A percentile compares a stretch with the other conserved stretches of the same genome.
Evolutionary conservation across 2,888 invertebrate genomes (phyloP).

Genomic region (Patella caerulea): DNA sequence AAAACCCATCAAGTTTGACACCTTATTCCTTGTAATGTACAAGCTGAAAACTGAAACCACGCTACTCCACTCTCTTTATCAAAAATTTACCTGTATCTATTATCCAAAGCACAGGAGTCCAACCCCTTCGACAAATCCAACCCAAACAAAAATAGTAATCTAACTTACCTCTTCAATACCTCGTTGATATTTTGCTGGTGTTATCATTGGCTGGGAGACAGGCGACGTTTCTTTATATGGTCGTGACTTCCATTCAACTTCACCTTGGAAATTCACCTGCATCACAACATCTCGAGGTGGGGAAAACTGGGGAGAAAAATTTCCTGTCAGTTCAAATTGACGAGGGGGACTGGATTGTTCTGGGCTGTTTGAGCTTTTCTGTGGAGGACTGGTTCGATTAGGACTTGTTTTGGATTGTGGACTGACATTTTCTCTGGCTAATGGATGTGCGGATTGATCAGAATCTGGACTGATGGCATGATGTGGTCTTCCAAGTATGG

Average conservation of each 20-base stretch:
- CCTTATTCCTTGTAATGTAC: too few relatives aligned
- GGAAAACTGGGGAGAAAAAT: neutral
- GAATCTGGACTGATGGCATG: neutral
- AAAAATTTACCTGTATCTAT: too few relatives aligned
- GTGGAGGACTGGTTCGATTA: neutral
- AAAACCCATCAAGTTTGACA: too few relatives aligned
- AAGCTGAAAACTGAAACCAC: too few relatives aligned
- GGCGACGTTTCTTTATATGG: neutral
- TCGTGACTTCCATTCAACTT: neutral
- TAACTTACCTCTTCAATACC: neutral
- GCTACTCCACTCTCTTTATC: too few relatives aligned
- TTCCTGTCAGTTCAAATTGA: neutral
- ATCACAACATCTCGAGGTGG: neutral
- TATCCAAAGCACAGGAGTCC: too few relatives aligned
- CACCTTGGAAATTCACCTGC: neutral
- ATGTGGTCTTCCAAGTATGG: conserved; percentile 20
- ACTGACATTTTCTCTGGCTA: neutral
- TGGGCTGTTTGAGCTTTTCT: neutral
- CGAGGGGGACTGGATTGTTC: neutral
- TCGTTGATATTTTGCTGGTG: neutral
- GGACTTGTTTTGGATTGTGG: neutral
- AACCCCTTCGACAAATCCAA: too few relatives aligned
- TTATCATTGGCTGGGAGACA: neutral
- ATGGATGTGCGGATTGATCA: too few relatives aligned
- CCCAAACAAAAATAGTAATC: too few relatives aligned